phyloP scores from a whole-genome alignment of 2,888 invertebrate species.

The Scaptomyza tumidula region DNA sequence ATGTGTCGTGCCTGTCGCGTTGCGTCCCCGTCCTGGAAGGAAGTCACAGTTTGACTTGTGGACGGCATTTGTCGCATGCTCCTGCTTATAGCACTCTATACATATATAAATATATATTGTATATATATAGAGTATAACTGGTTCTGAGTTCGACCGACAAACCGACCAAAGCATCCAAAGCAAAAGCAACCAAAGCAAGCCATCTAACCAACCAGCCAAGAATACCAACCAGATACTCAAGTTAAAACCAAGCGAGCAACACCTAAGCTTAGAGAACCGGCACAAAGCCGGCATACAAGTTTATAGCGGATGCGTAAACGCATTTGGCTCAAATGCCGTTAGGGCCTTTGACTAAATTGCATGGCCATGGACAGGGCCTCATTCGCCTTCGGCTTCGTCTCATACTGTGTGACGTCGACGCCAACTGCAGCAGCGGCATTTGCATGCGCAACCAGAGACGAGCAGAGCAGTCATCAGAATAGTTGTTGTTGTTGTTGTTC shows the following conservation, averaged over 20 bases:
- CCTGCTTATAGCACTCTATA: conserved; percentile 66
- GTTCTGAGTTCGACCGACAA: conserved; percentile 66
- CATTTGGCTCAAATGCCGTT: conserved; percentile 83
- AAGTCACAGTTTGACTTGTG: conserved; percentile 67
- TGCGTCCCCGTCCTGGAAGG: conserved; percentile 65
- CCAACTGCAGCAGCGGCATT: conserved; percentile 43
- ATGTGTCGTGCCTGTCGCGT: conserved; percentile 55
- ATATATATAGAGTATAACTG: conserved; percentile 61
- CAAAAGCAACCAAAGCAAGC: conserved; percentile 14
- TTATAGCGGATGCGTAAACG: conserved; percentile 84
- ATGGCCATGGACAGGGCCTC: conserved; percentile 74
- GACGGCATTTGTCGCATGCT: conserved; percentile 77
- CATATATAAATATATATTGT: background rate
- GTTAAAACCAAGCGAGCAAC: conserved; percentile 36
- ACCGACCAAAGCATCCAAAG: conserved; percentile 11
- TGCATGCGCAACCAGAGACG: conserved; percentile 56
- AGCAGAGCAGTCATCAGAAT: conserved; percentile 1
- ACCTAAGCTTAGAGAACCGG: conserved; percentile 67
- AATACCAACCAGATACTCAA: conserved; percentile 20
- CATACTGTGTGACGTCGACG: conserved; percentile 22
- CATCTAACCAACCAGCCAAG: conserved; percentile 15
- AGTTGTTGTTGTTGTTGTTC: conserved; percentile 6
- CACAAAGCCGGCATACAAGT: conserved; percentile 77
- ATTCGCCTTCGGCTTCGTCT: conserved; percentile 51
- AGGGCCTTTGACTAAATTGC: conserved; percentile 82